A percentile compares a stretch with the other conserved stretches of the same genome.
phyloP scores from a whole-genome alignment of 2,888 invertebrate species.

The Tinea trinotella region DNA sequence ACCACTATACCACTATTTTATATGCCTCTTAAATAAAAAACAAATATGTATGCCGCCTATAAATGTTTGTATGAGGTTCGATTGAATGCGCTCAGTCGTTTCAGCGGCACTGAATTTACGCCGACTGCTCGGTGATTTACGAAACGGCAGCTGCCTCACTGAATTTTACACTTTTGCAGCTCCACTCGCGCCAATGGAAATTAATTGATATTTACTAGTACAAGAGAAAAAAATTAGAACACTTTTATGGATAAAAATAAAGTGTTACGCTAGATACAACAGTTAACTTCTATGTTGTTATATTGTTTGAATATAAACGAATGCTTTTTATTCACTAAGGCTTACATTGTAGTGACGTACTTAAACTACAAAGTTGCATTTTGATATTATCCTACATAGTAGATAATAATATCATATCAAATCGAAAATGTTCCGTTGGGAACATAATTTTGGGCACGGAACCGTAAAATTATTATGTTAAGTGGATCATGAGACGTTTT shows the following conservation, averaged over 20 bases:
- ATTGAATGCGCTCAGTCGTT: slow-evolving; percentile 13
- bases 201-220: slow-evolving; percentile 58
- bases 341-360: background rate
- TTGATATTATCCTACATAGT: background rate
- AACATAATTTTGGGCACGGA: slow-evolving; percentile 2
- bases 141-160: slow-evolving; percentile 56
- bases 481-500: slow-evolving; percentile 7
- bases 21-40: no score
- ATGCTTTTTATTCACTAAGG: background rate
- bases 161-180: slow-evolving; percentile 70
- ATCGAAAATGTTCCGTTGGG: slow-evolving; percentile 2
- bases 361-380: no score
- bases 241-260: background rate
- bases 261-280: background rate
- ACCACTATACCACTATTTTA: no score
- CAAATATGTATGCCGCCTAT: no score
- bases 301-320: background rate
- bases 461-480: slow-evolving; percentile 9
- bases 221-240: background rate
- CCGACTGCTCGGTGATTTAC: slow-evolving; percentile 54
- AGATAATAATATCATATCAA: background rate
- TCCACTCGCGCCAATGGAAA: slow-evolving; percentile 55
- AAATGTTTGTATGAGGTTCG: slow-evolving; percentile 13
- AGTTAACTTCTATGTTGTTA: background rate
- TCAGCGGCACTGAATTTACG: slow-evolving; percentile 34